Percentiles rank a stretch among this genome's conserved stretches.
These are phyloP conservation scores for Rhopalosiphum maidis DNA, from an alignment of 1,140 invertebrate genomes.

Conservation along the genomic window DNA sequence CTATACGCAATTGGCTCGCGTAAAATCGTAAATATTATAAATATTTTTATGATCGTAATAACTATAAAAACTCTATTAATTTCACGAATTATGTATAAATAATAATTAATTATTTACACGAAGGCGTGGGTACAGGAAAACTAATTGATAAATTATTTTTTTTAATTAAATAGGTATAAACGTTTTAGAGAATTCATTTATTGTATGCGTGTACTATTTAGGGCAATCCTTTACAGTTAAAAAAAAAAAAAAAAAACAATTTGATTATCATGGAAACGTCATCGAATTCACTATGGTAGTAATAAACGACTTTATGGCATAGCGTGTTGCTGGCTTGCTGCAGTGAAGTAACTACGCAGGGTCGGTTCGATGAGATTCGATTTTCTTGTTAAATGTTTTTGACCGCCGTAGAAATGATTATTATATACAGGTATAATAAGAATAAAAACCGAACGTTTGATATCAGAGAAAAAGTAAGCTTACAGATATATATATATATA, in stretches of 20 bases:
- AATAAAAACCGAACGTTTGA: neutral
- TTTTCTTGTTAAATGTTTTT: neutral
- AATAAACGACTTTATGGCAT: neutral
- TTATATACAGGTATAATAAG: neutral
- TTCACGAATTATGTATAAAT: neutral
- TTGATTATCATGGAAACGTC: neutral
- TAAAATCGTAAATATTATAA: neutral
- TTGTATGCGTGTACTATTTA: neutral
- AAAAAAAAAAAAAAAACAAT: neutral
- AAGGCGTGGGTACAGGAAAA: neutral
- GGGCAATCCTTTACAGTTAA: neutral
- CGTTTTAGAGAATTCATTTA: neutral
- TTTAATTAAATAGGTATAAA: neutral
- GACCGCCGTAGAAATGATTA: neutral
- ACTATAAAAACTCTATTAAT: neutral
- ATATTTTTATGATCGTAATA: neutral
- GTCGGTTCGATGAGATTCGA: neutral
- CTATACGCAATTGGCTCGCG: neutral
- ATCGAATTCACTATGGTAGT: too few relatives aligned
- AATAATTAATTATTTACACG: neutral
- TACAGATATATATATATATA: neutral
- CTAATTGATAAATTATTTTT: neutral
- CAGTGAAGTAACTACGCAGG: neutral
- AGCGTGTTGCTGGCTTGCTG: too few relatives aligned
- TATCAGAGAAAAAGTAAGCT: neutral